Percentiles rank a stretch among this genome's conserved stretches.
Conservation (phyloP, 2,797 vertebrate genomes). For the Sebastolobus alascanus region DNA sequence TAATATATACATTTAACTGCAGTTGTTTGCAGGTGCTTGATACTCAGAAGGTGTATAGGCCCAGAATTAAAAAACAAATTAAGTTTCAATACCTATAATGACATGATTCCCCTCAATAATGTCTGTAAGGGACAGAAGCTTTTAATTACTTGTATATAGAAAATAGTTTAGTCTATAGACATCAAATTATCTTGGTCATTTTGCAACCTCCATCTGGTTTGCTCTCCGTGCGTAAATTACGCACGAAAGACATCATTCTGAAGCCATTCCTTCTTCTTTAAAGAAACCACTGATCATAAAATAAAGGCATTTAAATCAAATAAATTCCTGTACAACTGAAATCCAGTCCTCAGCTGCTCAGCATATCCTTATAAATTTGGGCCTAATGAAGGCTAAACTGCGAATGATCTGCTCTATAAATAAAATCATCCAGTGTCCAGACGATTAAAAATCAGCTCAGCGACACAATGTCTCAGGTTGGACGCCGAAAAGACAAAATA, state of each 20-base stretch:
- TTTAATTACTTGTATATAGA: not conserved
- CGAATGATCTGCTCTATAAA: not conserved
- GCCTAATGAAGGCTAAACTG: not conserved
- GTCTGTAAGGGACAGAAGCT: not conserved
- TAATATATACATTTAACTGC: not conserved
- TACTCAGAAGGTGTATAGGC: not conserved
- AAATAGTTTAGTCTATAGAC: not conserved
- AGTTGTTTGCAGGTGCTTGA: conserved; percentile 30
- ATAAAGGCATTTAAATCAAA: not conserved
- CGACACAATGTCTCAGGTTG: conserved; percentile 14
- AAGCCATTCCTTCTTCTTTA: not conserved
- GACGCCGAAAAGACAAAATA: conserved; percentile 19
- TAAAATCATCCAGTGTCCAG: conserved; percentile 36
- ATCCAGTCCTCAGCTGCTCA: not conserved
- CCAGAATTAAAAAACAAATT: not conserved
- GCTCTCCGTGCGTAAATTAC: conserved; percentile 51
- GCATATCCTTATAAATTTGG: not conserved
- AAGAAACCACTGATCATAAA: not conserved
- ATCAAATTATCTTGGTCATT: not conserved
- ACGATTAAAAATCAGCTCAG: conserved; percentile 23
- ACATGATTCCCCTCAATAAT: not conserved
- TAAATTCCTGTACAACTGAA: not conserved
- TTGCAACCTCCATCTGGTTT: conserved; percentile 7
- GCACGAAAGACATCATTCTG: conserved; percentile 6
- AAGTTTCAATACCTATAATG: not conserved